Base-by-base conservation (phyloP, 2,113 vertebrate genomes). In the Clarias magur region DNA sequence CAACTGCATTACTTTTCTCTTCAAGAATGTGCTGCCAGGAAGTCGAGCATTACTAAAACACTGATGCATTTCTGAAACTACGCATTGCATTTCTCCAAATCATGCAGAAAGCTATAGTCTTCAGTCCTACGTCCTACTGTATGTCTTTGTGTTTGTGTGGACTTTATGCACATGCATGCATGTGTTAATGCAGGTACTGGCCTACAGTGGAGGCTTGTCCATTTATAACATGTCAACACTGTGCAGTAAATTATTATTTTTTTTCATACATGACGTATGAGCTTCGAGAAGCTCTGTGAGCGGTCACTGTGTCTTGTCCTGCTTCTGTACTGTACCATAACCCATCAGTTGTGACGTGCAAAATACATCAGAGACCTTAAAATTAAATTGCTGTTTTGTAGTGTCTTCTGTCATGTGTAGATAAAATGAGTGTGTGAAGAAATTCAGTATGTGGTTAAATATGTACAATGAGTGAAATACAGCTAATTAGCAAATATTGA, bases 401-500 rank as follows among this genome's bases (percentile, higher is more conserved):
- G 83, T 88, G 91, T 92, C 85, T 84, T 90, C 82, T 89, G 89
- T 94, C 88, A 86, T 86, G 90, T 92, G 80, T 87, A 83, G 72
- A 82, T 48, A 87, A 90, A 83, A 82, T 82, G 84, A 83, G 63
- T 88, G 80, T 42, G 86, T 63, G 68, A 86, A 54, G 25, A 81
- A 48, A 84, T 89, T 91, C 42, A 86, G 85, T 89, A 88, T 93
- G 88, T 92, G 83, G 89, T 54, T 90, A 56, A 38, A 82, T 89
- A 88, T 93, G n/a, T 83, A 90, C 25, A 88, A 88, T 89, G 62
- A 93, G 79, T 91, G 82, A 88, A 79, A 75, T 89, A 53, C 70
- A 88, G 87, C 78, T 85, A 30, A 83, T 80, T 70, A 76, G 86
- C 80, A 89, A 87, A 90, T 85, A 67, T 88, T 48, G 27, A 87